Percentiles rank a stretch among this genome's conserved stretches.
Conservation (phyloP, 2,113 vertebrate species). For the Caretta caretta region DNA sequence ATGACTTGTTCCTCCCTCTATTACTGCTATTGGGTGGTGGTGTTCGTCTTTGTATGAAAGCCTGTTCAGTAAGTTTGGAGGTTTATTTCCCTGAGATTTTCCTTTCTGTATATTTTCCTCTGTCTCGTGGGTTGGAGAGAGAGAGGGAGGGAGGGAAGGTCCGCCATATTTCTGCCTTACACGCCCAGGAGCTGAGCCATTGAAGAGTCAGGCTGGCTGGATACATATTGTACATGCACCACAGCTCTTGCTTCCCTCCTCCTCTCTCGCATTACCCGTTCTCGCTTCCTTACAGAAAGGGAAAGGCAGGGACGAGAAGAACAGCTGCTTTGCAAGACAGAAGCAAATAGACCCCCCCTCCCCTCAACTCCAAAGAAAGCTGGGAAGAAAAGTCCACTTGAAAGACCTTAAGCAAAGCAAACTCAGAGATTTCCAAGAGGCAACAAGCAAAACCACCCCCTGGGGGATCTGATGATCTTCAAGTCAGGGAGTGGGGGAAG, state of each 20-base stretch:
- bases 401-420: not conserved
- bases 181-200: conserved; percentile 74
- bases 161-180: conserved; percentile 82
- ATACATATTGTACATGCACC: not conserved
- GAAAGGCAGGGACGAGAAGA: not conserved
- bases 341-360: not conserved
- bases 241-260: not conserved
- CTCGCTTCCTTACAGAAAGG: not conserved
- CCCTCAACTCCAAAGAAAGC: not conserved
- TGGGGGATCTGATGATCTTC: conserved; percentile 42
- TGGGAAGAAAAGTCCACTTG: not conserved
- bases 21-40: not conserved
- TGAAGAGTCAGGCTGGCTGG: conserved; percentile 40
- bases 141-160: conserved; percentile 41
- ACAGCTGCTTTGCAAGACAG: not conserved
- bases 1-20: not conserved
- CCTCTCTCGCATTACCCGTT: fast-evolving
- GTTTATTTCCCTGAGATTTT: not conserved
- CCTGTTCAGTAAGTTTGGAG: not conserved
- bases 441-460: not conserved
- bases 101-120: not conserved
- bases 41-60: not conserved
- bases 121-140: not conserved
- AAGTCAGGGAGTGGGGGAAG: conserved; percentile 9
- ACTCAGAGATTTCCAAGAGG: not conserved